Percentiles rank a stretch among this genome's conserved stretches.
Conservation (phyloP, 2,113 vertebrate species). For the Sander lucioperca region DNA sequence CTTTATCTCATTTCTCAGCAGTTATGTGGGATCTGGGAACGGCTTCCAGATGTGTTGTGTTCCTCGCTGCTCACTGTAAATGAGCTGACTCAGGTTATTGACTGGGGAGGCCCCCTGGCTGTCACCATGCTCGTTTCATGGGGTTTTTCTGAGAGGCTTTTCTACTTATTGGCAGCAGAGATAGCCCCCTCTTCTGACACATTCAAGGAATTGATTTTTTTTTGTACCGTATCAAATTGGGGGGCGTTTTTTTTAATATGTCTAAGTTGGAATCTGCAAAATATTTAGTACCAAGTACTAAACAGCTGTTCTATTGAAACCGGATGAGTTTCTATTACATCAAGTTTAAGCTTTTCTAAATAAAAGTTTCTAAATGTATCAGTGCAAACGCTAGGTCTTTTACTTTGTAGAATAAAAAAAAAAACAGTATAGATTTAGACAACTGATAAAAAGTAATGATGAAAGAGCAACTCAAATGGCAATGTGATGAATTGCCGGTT, state of each 20-base stretch:
- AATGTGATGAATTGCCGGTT: slow-evolving; percentile 7
- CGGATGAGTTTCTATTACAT: neutral
- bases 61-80: slow-evolving; percentile 46
- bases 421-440: neutral
- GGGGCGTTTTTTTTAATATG: neutral
- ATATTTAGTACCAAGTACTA: neutral
- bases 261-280: neutral
- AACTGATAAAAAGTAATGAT: neutral
- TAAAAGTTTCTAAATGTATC: neutral
- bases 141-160: slow-evolving; percentile 21
- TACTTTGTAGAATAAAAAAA: neutral
- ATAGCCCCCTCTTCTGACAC: slow-evolving; percentile 50
- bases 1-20: slow-evolving; percentile 75
- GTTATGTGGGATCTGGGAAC: slow-evolving; percentile 66
- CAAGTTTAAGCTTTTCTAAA: neutral
- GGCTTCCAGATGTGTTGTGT: slow-evolving; percentile 77
- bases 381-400: slow-evolving; percentile 4
- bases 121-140: slow-evolving; percentile 22
- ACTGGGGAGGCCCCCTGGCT: slow-evolving; percentile 65
- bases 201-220: neutral
- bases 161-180: neutral
- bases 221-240: neutral
- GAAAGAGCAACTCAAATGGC: neutral
- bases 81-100: slow-evolving; percentile 76
- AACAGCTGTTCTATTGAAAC: neutral